Evolutionary conservation across 2,797 vertebrate genomes (phyloP).

Genomic region (Alosa sapidissima): DNA sequence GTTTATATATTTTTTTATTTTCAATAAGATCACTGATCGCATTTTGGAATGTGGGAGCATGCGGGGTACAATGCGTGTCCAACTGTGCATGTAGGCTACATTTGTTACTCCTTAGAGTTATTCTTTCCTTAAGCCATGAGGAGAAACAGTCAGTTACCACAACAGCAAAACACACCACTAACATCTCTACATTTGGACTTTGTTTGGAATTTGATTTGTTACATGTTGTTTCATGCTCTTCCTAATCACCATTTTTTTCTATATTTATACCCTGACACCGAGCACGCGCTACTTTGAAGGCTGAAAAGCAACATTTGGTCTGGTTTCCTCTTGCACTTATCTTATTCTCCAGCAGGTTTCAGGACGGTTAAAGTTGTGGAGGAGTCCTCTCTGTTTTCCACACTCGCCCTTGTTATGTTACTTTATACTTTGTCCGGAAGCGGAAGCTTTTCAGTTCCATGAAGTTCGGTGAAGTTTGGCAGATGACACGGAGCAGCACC

Average conservation of each 20-base stretch:
- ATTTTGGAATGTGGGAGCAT: no score
- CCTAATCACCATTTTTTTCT: neutral
- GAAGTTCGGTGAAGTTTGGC: conserved; percentile 55
- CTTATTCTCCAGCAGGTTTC: conserved; percentile 48
- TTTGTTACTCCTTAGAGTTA: no score
- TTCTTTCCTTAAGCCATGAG: no score
- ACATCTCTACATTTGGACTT: no score
- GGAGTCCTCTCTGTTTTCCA: conserved; percentile 24
- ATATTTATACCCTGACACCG: neutral
- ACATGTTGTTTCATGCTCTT: neutral
- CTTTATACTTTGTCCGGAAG: conserved; percentile 56
- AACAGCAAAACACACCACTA: no score
- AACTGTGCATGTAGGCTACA: no score
- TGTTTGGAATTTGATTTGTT: neutral
- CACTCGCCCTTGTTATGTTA: conserved; percentile 46
- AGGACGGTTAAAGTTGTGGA: conserved; percentile 42
- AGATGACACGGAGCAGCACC: conserved; percentile 41
- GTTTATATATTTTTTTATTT: no score
- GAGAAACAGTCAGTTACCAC: no score
- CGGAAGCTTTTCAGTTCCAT: conserved; percentile 52
- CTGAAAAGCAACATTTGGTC: neutral
- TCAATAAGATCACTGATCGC: no score
- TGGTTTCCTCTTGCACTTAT: conserved; percentile 34
- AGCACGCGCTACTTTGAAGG: neutral
- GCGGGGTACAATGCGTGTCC: no score